Evolutionary conservation across 1,140 invertebrate genomes (phyloP).

Genomic region (Calephelis virginiensis): DNA sequence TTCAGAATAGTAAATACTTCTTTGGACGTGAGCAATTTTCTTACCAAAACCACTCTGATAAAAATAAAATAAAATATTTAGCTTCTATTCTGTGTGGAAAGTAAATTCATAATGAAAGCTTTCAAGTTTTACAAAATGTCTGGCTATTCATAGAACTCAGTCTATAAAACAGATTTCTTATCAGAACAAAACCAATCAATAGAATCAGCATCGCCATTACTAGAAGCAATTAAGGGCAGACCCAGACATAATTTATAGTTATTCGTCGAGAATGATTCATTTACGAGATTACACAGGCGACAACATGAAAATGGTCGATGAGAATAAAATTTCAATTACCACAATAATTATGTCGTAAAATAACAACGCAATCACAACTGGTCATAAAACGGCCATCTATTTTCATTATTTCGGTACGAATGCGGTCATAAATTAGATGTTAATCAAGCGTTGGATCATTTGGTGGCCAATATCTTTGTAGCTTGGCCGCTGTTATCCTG

Average conservation of each 20-base stretch:
- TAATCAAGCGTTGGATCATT: conserved; percentile 36
- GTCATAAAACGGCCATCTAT: conserved; percentile 32
- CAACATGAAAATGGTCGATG: conserved; percentile 18
- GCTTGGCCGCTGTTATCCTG: conserved; percentile 17
- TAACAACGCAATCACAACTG: conserved; percentile 20
- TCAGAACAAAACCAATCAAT: not conserved
- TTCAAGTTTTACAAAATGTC: too few relatives aligned
- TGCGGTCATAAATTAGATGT: conserved; percentile 44
- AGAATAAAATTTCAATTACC: conserved; percentile 24
- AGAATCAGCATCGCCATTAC: conserved; percentile 14
- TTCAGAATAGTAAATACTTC: too few relatives aligned
- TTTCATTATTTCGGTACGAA: conserved; percentile 36
- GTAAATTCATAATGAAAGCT: too few relatives aligned
- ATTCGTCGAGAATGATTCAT: conserved; percentile 17
- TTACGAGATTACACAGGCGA: conserved; percentile 17
- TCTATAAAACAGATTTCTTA: not conserved
- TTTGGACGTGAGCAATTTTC: too few relatives aligned
- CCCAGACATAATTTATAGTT: conserved; percentile 20
- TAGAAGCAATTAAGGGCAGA: conserved; percentile 21
- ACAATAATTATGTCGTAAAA: conserved; percentile 25
- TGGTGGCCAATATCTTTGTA: conserved; percentile 30
- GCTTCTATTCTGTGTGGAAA: too few relatives aligned
- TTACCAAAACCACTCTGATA: too few relatives aligned
- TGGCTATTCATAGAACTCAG: too few relatives aligned
- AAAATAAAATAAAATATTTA: too few relatives aligned